Conservation (phyloP, 2,797 vertebrate species). For the Cetoscarus ocellatus region DNA sequence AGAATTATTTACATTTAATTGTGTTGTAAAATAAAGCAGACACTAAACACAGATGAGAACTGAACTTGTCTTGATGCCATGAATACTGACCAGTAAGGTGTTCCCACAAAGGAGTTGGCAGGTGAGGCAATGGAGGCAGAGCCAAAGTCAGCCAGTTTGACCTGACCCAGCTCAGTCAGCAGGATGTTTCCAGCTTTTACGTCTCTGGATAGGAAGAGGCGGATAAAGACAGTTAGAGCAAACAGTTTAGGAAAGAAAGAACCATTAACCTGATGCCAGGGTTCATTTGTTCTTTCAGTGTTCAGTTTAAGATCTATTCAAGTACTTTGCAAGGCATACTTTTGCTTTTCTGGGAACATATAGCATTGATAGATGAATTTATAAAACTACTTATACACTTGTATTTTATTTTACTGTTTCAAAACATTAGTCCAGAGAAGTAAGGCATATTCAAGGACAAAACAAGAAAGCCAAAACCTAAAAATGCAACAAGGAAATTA, state of each 20-base stretch:
- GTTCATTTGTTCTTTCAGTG: too few species aligned
- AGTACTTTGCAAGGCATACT: too few species aligned
- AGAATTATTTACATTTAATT: background rate
- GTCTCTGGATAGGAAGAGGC: conserved; percentile 86
- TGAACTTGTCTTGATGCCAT: background rate
- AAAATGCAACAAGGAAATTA: too few species aligned
- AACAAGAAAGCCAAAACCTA: too few species aligned
- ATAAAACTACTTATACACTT: too few species aligned
- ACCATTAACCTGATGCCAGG: too few species aligned
- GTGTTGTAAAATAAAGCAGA: background rate
- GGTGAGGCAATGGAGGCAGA: conserved; percentile 97
- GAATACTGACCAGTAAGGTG: conserved; percentile 94
- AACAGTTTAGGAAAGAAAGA: background rate
- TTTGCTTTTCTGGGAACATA: too few species aligned
- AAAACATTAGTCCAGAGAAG: too few species aligned
- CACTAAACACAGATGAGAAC: background rate
- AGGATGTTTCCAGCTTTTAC: conserved; percentile 99
- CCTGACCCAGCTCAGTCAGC: conserved; percentile 97
- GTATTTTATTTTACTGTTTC: too few species aligned
- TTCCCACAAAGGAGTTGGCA: conserved; percentile 99
- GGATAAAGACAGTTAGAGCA: background rate
- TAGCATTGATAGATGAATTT: too few species aligned
- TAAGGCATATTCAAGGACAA: too few species aligned
- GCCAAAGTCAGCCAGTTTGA: conserved; percentile 98
- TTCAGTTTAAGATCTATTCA: too few species aligned